A percentile compares a stretch with the other conserved stretches of the same genome.
Conservation (phyloP, 2,888 invertebrate genomes). For the Hemistola chrysoprasaria region DNA sequence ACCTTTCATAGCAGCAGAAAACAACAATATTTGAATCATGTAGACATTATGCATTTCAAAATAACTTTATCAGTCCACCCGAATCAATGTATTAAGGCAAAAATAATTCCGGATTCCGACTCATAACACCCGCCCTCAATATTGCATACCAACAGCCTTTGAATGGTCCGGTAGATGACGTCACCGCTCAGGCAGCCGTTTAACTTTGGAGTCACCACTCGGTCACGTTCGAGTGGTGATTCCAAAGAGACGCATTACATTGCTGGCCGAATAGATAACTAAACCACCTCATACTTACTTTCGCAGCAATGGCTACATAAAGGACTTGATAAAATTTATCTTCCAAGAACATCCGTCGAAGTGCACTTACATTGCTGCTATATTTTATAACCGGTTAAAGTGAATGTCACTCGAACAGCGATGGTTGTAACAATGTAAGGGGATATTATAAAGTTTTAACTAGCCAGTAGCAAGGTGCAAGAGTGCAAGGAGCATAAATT, state of each 20-base stretch:
- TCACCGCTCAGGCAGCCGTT: conserved; percentile 69
- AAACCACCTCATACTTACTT: neutral
- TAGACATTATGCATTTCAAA: conserved; percentile 12
- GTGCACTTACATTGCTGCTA: conserved; percentile 52
- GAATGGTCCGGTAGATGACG: conserved; percentile 64
- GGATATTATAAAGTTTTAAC: conserved; percentile 36
- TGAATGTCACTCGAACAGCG: conserved; percentile 32
- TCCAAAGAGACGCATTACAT: conserved; percentile 34
- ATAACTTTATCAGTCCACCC: conserved; percentile 22
- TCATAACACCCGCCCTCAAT: conserved; percentile 36
- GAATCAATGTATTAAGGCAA: conserved; percentile 17
- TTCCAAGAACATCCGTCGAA: conserved; percentile 23
- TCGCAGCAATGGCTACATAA: conserved; percentile 5
- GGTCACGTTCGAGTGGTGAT: conserved; percentile 27
- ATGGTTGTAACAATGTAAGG: conserved; percentile 37
- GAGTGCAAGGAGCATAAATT: conserved; percentile 76
- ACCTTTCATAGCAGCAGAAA: too few species aligned
- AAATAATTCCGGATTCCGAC: conserved; percentile 29
- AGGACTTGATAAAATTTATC: conserved; percentile 1
- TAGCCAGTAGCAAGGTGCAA: conserved; percentile 58
- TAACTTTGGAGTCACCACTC: conserved; percentile 45
- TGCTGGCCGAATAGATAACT: conserved; percentile 2
- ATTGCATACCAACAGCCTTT: conserved; percentile 48
- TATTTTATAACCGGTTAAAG: conserved; percentile 40
- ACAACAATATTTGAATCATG: too few species aligned